Percentiles rank a stretch among this genome's conserved stretches.
These are phyloP conservation scores for Triplophysa rosa DNA, from an alignment of 2,113 vertebrate species.

Conservation along the genomic window DNA sequence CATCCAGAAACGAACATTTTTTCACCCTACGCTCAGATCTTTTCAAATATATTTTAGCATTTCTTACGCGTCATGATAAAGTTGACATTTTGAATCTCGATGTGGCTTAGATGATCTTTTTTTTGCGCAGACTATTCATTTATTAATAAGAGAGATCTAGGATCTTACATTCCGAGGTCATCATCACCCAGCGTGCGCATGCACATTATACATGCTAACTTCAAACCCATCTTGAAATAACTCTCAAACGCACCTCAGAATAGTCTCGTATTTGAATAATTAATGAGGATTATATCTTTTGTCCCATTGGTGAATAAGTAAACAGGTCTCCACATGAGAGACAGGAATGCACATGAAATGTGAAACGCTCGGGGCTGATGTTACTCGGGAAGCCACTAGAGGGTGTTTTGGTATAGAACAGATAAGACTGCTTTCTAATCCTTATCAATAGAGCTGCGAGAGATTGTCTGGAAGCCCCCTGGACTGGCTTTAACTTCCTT, in stretches of 20 bases:
- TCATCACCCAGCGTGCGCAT: not conserved
- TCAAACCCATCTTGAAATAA: constrained; percentile 1
- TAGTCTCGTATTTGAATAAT: not conserved
- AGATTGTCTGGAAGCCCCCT: constrained; percentile 29
- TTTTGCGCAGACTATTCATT: too few species aligned
- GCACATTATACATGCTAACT: constrained; percentile 22
- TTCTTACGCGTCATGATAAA: too few species aligned
- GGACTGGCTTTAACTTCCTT: not conserved
- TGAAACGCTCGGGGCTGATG: constrained; percentile 26
- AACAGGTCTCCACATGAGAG: constrained; percentile 1
- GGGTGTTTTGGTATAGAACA: constrained; percentile 62
- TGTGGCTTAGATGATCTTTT: too few species aligned
- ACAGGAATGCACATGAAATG: not conserved
- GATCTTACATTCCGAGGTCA: too few species aligned
- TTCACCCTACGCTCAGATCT: too few species aligned
- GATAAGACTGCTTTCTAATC: constrained; percentile 47
- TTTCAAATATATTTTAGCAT: too few species aligned
- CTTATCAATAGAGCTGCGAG: constrained; percentile 21
- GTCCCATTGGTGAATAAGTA: constrained; percentile 23
- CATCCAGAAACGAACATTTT: too few species aligned
- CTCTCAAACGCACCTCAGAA: not conserved
- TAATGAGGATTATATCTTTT: not conserved
- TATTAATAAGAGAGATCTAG: too few species aligned
- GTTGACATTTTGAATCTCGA: too few species aligned
- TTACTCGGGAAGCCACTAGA: constrained; percentile 65